Evolutionary conservation across 2,888 invertebrate species (phyloP), one percentile per base, ranked within the genome.

Genomic region (Drosophila nigritarsus): DNA sequence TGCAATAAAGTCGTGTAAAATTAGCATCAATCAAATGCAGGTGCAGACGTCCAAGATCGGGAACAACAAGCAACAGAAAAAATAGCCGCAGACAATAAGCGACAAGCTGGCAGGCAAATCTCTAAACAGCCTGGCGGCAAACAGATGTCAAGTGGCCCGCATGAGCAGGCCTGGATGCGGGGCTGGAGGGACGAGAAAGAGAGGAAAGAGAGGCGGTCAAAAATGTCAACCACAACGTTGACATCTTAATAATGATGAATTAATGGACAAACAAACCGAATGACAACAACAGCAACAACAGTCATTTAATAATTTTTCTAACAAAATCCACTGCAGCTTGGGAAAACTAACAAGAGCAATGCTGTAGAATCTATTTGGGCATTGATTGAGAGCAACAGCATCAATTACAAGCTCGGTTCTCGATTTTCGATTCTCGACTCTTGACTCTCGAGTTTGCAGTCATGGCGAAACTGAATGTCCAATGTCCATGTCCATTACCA

Each of bases 211-310:
- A 34, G 36, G 58, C 55, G 76, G 81, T 77, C 79, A 83, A 63
- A 89, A 90, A 90, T 89, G 91, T 91, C 91, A 91, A 91, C 90
- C 85, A 74, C 86, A 80, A 82, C 79, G 90, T 80, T 91, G 91
- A 91, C 91, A 90, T 87, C 90, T 88, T 91, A 91, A 91, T 91
- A 91, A 91, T 91, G 91, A 91, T 91, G 91, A 90, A 91, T 91
- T 91, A 91, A 91, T 91, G 89, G 88, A 83, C 88, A 90, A 90
- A 90, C 78, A 89, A 84, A 78, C 73, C 78, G 56, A 75, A 75
- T 65, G 82, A 84, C 78, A 87, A 61, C 60, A 56, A 54, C 59
- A 70, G 50, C 71, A 72, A 63, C 63, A 80, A 61, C 53, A 55
- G 64, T 53, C 75, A 81, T 87, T 89, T 87, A 74, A 87, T 87